phyloP scores from a whole-genome alignment of 2,797 vertebrate species.

The Trichosurus vulpecula region DNA sequence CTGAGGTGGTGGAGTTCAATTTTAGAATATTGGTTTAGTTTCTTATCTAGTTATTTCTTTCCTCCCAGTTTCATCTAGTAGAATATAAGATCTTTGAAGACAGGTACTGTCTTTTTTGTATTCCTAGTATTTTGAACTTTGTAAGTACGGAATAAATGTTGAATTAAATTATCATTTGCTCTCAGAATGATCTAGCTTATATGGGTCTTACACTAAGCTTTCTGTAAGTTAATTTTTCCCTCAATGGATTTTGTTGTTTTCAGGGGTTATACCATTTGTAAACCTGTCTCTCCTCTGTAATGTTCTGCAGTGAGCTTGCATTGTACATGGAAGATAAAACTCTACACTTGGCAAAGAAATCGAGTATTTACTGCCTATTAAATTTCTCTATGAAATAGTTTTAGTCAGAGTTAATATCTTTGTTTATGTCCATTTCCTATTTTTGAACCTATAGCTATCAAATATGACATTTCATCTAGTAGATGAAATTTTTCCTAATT shows the following conservation, averaged over 20 bases:
- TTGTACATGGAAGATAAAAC: neutral
- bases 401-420: neutral
- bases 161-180: neutral
- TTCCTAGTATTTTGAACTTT: neutral
- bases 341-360: neutral
- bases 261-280: neutral
- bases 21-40: neutral
- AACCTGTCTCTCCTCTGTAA: neutral
- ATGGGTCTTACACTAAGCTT: neutral
- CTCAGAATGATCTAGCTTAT: neutral
- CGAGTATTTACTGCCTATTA: neutral
- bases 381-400: neutral
- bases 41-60: neutral
- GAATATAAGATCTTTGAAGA: neutral
- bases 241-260: neutral
- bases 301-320: neutral
- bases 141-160: neutral
- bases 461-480: neutral
- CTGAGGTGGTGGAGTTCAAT: neutral
- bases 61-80: neutral
- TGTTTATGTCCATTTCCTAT: neutral
- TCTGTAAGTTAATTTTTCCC: neutral
- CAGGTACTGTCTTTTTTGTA: neutral
- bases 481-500: too few species aligned
- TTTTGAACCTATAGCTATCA: slow-evolving; percentile 5